Evolutionary conservation across 2,113 vertebrate species (phyloP).

Genomic region (Physeter macrocephalus): DNA sequence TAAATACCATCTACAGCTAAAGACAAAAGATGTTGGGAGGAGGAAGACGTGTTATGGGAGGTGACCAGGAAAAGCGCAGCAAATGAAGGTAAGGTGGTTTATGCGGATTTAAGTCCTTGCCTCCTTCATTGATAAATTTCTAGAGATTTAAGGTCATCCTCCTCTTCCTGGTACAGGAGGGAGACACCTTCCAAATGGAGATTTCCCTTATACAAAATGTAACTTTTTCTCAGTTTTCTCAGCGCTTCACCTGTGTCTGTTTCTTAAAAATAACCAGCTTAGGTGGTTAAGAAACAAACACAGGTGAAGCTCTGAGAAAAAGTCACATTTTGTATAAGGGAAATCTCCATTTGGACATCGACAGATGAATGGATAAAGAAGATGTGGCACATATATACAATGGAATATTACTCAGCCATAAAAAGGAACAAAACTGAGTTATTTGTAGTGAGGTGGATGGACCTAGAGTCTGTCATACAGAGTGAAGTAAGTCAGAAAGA

Average conservation of each 20-base stretch:
- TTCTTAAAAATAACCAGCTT: not conserved
- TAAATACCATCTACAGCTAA: not conserved
- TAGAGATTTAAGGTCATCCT: not conserved
- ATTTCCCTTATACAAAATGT: not conserved
- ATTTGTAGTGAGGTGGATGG: no score
- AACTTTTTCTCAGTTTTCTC: not conserved
- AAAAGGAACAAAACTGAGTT: no score
- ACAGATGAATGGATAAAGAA: no score
- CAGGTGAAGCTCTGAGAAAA: not conserved
- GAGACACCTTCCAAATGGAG: not conserved
- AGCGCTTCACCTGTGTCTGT: not conserved
- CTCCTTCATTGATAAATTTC: not conserved
- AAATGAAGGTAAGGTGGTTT: not conserved
- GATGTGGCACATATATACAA: no score
- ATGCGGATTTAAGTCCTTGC: not conserved
- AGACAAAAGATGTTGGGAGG: not conserved
- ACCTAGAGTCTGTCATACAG: no score
- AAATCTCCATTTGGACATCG: not conserved
- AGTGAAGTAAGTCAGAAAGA: no score
- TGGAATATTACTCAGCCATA: no score
- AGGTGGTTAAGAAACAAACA: not conserved
- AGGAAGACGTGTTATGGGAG: not conserved
- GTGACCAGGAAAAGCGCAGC: not conserved
- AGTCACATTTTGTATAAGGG: not conserved
- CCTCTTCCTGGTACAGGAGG: not conserved